These are phyloP conservation scores for Patella depressa DNA, from an alignment of 2,888 invertebrate species.

Conservation along the genomic window DNA sequence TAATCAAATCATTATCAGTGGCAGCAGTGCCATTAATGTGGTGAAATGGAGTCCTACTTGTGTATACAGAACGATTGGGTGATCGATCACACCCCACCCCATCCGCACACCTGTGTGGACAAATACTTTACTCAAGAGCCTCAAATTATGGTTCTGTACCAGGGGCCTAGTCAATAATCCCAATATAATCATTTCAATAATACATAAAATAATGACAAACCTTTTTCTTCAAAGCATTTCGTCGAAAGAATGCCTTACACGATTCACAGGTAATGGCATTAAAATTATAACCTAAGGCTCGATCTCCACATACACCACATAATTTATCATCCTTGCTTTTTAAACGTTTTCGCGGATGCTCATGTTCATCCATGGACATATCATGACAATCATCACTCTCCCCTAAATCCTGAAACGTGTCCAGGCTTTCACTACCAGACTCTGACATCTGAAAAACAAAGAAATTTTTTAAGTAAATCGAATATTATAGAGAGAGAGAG, in stretches of 20 bases:
- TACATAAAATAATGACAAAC: constrained; percentile 67
- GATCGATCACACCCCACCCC: no score
- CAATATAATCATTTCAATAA: no score
- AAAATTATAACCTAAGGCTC: constrained; percentile 64
- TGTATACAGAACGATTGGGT: no score
- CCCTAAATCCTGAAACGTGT: not conserved
- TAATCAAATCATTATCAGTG: no score
- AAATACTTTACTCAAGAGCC: no score
- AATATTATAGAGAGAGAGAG: no score
- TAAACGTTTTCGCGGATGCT: constrained; percentile 23
- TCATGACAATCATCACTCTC: constrained; percentile 7
- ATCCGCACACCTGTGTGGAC: no score
- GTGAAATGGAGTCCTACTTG: no score
- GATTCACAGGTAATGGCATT: constrained; percentile 66
- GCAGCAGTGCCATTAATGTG: no score
- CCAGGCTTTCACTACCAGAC: not conserved
- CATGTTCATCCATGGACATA: not conserved
- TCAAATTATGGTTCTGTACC: no score
- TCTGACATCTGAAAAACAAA: not conserved
- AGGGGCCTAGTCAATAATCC: no score
- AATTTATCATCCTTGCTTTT: constrained; percentile 60
- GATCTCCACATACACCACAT: constrained; percentile 66
- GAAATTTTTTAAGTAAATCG: no score
- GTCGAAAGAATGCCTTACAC: constrained; percentile 62
- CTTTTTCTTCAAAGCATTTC: constrained; percentile 77